phyloP scores from a whole-genome alignment of 2,888 invertebrate genomes.

The Himalopsyche kuldschensis region DNA sequence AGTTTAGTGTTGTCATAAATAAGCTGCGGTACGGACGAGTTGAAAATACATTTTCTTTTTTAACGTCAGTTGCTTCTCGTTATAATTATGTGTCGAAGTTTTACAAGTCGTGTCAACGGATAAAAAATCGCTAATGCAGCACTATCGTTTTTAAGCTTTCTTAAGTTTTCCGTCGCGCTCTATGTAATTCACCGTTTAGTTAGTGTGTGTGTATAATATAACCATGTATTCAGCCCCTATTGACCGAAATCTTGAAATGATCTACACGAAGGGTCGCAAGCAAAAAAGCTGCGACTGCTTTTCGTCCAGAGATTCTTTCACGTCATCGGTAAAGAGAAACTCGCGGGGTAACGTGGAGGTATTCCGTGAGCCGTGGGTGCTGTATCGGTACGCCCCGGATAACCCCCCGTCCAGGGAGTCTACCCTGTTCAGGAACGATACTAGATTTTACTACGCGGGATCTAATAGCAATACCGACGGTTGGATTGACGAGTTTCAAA shows the following conservation, averaged over 20 bases:
- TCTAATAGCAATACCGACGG: conserved; percentile 10
- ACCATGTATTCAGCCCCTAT: neutral
- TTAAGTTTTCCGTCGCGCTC: neutral
- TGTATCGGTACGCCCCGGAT: conserved; percentile 26
- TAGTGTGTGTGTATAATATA: neutral
- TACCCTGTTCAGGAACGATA: conserved; percentile 4
- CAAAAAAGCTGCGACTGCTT: conserved; percentile 29
- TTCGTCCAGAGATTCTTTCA: conserved; percentile 11
- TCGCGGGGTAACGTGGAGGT: conserved; percentile 6
- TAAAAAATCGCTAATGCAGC: neutral
- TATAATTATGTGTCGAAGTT: neutral
- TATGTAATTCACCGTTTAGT: neutral
- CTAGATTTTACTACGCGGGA: neutral
- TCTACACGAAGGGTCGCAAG: conserved; percentile 9
- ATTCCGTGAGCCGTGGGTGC: conserved; percentile 26
- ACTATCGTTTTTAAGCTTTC: neutral
- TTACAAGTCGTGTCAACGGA: neutral
- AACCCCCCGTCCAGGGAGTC: conserved; percentile 12
- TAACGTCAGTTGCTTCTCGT: neutral
- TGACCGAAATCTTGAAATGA: neutral
- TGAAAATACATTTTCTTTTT: neutral
- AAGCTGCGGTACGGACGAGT: neutral
- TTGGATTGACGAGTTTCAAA: conserved; percentile 17
- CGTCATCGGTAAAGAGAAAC: conserved; percentile 12
- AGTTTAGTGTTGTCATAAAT: conserved; percentile 13